A percentile compares a stretch with the other conserved stretches of the same genome.
phyloP scores from a whole-genome alignment of 2,797 vertebrate species.

The Thaleichthys pacificus region DNA sequence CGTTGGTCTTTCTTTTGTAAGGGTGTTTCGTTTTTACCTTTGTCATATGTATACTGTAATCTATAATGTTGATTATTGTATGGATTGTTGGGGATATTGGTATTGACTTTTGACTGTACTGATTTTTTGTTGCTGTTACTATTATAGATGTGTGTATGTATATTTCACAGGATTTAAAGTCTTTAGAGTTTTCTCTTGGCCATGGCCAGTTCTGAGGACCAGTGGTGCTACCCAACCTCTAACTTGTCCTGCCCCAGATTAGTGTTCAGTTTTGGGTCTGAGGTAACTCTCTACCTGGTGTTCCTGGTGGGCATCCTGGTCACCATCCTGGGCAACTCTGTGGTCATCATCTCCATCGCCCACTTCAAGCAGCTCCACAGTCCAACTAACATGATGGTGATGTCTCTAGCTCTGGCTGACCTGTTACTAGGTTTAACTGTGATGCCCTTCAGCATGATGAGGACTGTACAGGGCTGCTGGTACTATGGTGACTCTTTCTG shows the following conservation, averaged over 20 bases:
- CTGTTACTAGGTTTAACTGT: slow-evolving; percentile 29
- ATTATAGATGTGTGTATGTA: no score
- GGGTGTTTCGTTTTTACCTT: no score
- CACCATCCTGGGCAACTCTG: slow-evolving; percentile 39
- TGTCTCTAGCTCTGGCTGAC: slow-evolving; percentile 36
- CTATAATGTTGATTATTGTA: no score
- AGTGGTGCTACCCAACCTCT: no score
- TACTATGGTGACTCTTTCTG: slow-evolving; percentile 68
- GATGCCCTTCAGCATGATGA: slow-evolving; percentile 48
- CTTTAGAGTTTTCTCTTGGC: neutral
- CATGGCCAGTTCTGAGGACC: no score
- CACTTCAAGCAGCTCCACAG: slow-evolving; percentile 43
- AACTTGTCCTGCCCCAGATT: no score
- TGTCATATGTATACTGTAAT: no score
- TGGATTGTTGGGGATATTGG: neutral
- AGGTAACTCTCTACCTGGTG: neutral
- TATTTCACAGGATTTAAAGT: neutral
- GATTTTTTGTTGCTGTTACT: no score
- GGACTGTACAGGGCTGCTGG: slow-evolving; percentile 70
- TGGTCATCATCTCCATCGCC: slow-evolving; percentile 42
- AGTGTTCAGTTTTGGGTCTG: no score
- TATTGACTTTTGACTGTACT: no score
- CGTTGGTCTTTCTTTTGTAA: no score
- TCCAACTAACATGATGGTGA: slow-evolving; percentile 34
- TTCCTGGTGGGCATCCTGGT: neutral